Evolutionary conservation across 2,113 vertebrate species (phyloP), one percentile per base, ranked within the genome.

Genomic region (Gulo gulo): DNA sequence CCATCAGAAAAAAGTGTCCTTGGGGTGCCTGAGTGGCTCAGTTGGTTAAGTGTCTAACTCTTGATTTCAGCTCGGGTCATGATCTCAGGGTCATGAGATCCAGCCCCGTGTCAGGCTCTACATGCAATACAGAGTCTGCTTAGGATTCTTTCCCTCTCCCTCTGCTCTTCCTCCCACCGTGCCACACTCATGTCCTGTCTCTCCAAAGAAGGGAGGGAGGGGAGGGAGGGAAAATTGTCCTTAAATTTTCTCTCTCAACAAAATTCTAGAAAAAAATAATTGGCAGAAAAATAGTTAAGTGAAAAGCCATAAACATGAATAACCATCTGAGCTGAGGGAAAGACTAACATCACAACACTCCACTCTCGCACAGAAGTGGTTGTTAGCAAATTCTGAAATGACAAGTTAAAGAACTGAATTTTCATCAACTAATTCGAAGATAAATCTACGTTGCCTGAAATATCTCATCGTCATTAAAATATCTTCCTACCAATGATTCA

Each of bases 371-470:
- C 34, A 92, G 20, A 95, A 14, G 7, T 57, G 21, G 45, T 45
- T 93, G 20, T 18, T 82, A 76, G 20, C 26, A 89, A 93, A 95
- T 84, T 91, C 42, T 71, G 57, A 97, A 96, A 80, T 31, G 42
- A 93, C 47, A 94, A 81, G 52, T 71, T 94, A 94, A 92, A 80
- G 21, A 74, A 96, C 18, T 74, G 23, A 85, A 84, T 31, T 86
- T 96, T 92, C 67, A 94, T 92, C 69, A 93, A 96, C 26, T n/a
- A 88, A 92, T 69, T 59, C 91, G 69, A 92, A 73, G 23, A 95
- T 95, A 95, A 94, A 87, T 81, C 50, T 86, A 57, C 16, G 76
- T 85, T 95, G 52, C 29, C 23, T 88, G 42, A 96, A 94, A 90
- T 79, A 63, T 92, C 21, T 81, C 39, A 45, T 90, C 63, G 47